Base-by-base conservation (phyloP, 2,113 vertebrate species). In the Oplegnathus fasciatus region DNA sequence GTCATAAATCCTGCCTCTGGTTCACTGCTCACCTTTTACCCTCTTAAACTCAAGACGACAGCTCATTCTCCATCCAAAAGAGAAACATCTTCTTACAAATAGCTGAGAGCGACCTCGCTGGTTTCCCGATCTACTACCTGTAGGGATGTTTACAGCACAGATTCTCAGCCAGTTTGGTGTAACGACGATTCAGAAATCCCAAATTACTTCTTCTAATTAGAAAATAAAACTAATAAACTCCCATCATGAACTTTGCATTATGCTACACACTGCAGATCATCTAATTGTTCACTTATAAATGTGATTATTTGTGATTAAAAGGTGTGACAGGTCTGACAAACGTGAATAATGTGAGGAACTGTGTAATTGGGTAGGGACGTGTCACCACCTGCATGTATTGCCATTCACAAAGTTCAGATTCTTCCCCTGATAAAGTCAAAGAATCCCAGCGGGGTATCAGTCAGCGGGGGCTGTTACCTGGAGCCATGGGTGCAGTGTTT, bases 401-500 rank as follows among this genome's bases (percentile, higher is more conserved):
- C 90, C 91, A 90, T 93, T 92, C 87, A 92, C 86, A 86, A 85
- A 92, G 87, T 90, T 89, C 89, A 93, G 91, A 92, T 93, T 75
- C 79, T 82, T 80, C 65, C 50, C n/a, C 79, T 13, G 93, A 94
- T 94, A 89, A 89, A 87, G 88, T 85, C 82, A 88, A 91, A 91
- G 75, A 87, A 92, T 89, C 86, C 84, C 83, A 73, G 90, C 9
- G 62, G 92, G 88, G 91, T 85, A 84, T 86, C 85, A 86, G 84
- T 85, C 88, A 92, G 88, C 42, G 24, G 86, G 86, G 83, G 78
- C 87, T 72, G 92, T 94, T 86, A 94, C 93, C 94, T 92, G 91
- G 89, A 94, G 94, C 92, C 76, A 95, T 86, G 78, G 94, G 94
- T 96, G 95, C 94, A 28, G 77, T 86, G 94, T 96, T 96, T 95